Conservation (phyloP, 2,888 invertebrate species). For the Ennomos quercinarius region DNA sequence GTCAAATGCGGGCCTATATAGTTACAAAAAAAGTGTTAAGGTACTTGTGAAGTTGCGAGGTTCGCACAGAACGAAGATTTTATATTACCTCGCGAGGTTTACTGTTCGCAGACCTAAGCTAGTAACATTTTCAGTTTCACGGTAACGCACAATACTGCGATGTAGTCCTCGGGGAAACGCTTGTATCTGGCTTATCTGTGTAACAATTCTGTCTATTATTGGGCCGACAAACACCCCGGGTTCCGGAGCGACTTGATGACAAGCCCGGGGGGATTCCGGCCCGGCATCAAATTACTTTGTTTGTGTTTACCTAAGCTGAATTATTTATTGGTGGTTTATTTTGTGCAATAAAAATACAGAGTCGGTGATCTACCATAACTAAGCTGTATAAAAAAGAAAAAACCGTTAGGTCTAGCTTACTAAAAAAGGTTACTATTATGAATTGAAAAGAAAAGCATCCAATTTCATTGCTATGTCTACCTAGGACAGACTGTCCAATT, state of each 20-base stretch:
- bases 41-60: too few relatives aligned
- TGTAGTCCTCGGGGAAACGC: constrained; percentile 13
- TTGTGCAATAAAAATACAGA: constrained; percentile 1
- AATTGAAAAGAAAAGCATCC: too few relatives aligned
- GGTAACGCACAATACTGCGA: constrained; percentile 1
- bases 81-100: too few relatives aligned
- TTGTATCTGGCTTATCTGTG: constrained; percentile 25
- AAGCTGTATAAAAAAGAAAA: neutral
- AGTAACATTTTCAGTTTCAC: constrained; percentile 1
- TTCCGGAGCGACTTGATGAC: constrained; percentile 24
- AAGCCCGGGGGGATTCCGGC: constrained; percentile 28
- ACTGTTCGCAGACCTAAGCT: too few relatives aligned
- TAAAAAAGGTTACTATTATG: too few relatives aligned
- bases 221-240: constrained; percentile 25
- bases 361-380: constrained; percentile 4
- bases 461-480: too few relatives aligned
- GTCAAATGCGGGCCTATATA: too few relatives aligned
- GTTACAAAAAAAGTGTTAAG: too few relatives aligned
- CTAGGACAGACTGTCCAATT: too few relatives aligned
- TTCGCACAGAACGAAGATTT: too few relatives aligned
- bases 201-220: constrained; percentile 34
- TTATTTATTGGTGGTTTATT: constrained; percentile 27
- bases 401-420: too few relatives aligned
- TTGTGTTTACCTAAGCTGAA: constrained; percentile 30
- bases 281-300: constrained; percentile 28